phyloP scores from a whole-genome alignment of 2,797 vertebrate genomes.

The Alosa sapidissima region DNA sequence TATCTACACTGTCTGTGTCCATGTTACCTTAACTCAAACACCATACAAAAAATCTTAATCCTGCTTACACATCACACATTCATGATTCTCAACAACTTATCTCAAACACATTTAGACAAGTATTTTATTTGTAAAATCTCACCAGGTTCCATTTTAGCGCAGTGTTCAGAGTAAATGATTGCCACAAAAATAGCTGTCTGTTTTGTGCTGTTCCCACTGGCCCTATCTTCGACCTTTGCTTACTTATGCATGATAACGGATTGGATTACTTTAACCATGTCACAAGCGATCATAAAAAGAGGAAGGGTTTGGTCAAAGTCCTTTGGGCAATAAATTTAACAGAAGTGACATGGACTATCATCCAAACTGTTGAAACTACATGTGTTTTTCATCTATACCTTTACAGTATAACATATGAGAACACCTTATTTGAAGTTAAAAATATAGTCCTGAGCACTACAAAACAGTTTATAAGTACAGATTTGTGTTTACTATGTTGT shows the following conservation, averaged over 20 bases:
- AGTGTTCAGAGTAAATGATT: background rate
- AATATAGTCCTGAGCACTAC: background rate
- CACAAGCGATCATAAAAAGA: constrained; percentile 35
- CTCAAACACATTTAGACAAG: background rate
- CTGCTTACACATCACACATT: background rate
- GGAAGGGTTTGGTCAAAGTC: constrained; percentile 6
- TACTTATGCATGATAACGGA: constrained; percentile 31
- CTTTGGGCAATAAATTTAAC: background rate
- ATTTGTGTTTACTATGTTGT: background rate
- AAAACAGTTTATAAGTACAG: background rate
- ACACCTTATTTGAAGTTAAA: background rate
- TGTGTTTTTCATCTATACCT: background rate
- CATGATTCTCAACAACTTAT: background rate
- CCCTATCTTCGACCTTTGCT: constrained; percentile 38
- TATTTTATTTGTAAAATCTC: constrained; percentile 30
- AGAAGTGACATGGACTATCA: background rate
- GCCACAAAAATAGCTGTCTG: constrained; percentile 17
- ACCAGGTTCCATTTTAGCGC: constrained; percentile 32
- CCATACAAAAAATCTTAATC: background rate
- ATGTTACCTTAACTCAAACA: background rate
- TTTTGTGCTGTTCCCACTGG: constrained; percentile 12
- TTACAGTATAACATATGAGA: no score
- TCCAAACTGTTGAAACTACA: background rate
- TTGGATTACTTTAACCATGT: constrained; percentile 35
- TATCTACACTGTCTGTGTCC: background rate